These are phyloP conservation scores for Drosophila mettleri DNA, from an alignment of 2,888 invertebrate species.

Conservation along the genomic window DNA sequence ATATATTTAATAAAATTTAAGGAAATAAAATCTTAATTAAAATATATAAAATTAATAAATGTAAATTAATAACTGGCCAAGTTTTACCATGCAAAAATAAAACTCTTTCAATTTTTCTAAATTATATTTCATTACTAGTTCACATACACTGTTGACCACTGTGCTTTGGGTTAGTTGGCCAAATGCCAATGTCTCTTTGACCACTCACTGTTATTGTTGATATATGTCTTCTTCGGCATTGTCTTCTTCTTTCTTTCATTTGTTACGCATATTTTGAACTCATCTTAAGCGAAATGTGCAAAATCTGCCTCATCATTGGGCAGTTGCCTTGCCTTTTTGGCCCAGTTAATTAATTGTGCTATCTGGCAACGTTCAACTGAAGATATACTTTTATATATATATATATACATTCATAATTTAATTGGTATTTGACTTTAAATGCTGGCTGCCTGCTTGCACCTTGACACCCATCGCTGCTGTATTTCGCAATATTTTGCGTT, in stretches of 20 bases:
- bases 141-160: slow-evolving; percentile 17
- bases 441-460: slow-evolving; percentile 40
- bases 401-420: slow-evolving; percentile 36
- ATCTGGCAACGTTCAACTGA: slow-evolving; percentile 38
- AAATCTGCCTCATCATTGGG: slow-evolving; percentile 36
- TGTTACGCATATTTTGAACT: slow-evolving; percentile 49
- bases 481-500: slow-evolving; percentile 3
- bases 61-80: no score
- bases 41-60: no score
- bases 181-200: slow-evolving; percentile 25
- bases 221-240: slow-evolving; percentile 9
- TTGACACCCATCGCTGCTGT: slow-evolving; percentile 62
- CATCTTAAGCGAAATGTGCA: slow-evolving; percentile 18
- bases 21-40: no score
- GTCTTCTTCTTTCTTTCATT: slow-evolving; percentile 1
- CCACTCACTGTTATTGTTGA: slow-evolving; percentile 13
- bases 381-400: not conserved
- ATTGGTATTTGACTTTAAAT: slow-evolving; percentile 17
- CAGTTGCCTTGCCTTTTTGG: slow-evolving; percentile 37
- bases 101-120: not conserved
- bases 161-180: slow-evolving; percentile 28
- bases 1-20: no score
- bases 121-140: not conserved
- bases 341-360: slow-evolving; percentile 65
- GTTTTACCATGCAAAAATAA: no score